Base-by-base conservation (phyloP, 2,888 invertebrate genomes). In the Allophyes oxyacanthae region DNA sequence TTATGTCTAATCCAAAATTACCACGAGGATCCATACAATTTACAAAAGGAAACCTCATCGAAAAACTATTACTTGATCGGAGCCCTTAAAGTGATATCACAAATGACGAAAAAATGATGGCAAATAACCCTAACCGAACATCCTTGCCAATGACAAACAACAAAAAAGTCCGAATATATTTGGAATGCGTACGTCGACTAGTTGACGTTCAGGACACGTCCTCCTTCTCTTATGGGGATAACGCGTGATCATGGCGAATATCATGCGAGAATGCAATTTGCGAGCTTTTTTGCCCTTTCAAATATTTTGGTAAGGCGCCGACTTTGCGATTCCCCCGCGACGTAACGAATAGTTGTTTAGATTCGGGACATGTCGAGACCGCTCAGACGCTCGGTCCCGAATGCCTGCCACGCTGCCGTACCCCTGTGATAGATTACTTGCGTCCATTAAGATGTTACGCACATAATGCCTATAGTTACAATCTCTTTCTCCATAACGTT, bases 221-320 rank as follows among this genome's bases (percentile, higher is more conserved):
- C 48, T 32, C 13, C 32, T 41, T 33, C 72, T 75, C 75, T 64
- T 75, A 72, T 71, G 75, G 77, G 75, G 78, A 77, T 75, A 72
- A 72, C 75, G 68, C 75, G 75, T 72, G 75, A 77, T 75, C 75
- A 75, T 75, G 55, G 60, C 72, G 55, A 72, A 71, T 75, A 75
- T 77, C 78, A 77, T 72, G 61, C 49, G 72, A 63, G 55, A 55
- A 72, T 77, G 75, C 78, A 77, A 75, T 77, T 77, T 68, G 72
- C 75, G 52, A 60, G 65, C 59, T 71, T 75, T 74, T 77, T 72
- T 62, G 62, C 50, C 52, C 60, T 74, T 77, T 59, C 53, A 61
- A 64, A 65, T 71, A 65, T 75, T 71, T 65, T 32, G 46, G 51
- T 59, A 43, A 65, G 56, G 56, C 63, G 61, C 50, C 48, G 75